These are phyloP conservation scores for Syngnathus scovelli DNA, from an alignment of 2,113 vertebrate genomes.

Conservation along the genomic window DNA sequence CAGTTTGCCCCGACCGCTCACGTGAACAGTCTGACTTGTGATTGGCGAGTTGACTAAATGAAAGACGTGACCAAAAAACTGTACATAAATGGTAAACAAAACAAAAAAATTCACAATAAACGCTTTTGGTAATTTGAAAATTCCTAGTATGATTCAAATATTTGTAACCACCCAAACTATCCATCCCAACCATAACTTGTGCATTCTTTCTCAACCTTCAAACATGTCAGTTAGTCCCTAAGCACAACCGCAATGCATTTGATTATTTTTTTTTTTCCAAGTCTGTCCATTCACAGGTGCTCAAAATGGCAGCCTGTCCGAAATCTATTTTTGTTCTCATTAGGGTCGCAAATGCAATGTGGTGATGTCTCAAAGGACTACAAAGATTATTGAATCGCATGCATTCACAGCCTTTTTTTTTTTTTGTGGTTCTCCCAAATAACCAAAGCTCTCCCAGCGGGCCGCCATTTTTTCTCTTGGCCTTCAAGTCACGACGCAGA, in stretches of 20 bases:
- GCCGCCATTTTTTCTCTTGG: neutral
- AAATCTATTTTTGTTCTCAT: neutral
- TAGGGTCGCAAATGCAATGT: neutral
- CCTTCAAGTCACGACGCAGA: conserved; percentile 1
- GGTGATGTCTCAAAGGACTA: neutral
- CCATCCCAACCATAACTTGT: neutral
- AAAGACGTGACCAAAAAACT: neutral
- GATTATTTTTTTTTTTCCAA: neutral
- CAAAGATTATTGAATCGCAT: neutral
- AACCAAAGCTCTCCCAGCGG: neutral
- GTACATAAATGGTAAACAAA: neutral
- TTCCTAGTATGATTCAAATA: neutral
- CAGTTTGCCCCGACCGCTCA: neutral
- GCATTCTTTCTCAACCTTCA: neutral
- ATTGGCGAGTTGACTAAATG: neutral
- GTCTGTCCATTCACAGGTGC: neutral
- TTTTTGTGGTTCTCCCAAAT: neutral
- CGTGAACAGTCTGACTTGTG: neutral
- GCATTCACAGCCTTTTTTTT: conserved; percentile 19
- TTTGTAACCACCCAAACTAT: neutral
- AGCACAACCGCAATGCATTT: neutral
- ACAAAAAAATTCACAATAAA: neutral
- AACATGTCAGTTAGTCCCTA: neutral
- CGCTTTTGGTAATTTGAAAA: neutral
- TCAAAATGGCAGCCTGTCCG: conserved; percentile 22